Conservation (phyloP, 1,140 invertebrate genomes). For the Ceratoteleas bidentatus region DNA sequence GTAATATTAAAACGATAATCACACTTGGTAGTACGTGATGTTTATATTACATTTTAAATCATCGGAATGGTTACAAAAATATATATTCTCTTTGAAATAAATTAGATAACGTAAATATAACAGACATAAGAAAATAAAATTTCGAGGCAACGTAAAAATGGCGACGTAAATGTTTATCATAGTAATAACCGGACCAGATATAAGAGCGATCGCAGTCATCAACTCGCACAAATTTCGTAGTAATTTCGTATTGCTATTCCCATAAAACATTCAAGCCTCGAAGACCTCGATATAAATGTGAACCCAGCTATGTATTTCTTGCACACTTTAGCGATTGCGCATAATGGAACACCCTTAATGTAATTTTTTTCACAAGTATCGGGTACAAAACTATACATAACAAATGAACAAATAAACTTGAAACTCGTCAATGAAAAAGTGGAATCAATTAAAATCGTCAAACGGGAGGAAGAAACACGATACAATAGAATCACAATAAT, state of each 20-base stretch:
- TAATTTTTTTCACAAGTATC: constrained; percentile 20
- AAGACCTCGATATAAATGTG: constrained; percentile 43
- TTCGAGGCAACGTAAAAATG: not conserved
- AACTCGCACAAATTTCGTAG: constrained; percentile 19
- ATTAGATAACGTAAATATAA: constrained; percentile 1
- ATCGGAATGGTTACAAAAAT: not conserved
- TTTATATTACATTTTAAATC: constrained; percentile 4
- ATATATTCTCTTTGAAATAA: not conserved
- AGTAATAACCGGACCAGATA: constrained; percentile 19
- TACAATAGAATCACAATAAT: not conserved
- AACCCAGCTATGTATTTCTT: constrained; percentile 33
- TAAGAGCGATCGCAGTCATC: constrained; percentile 23
- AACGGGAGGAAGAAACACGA: not conserved
- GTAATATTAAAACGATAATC: constrained; percentile 22
- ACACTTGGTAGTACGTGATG: constrained; percentile 12
- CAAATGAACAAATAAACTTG: constrained; percentile 13
- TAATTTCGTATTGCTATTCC: constrained; percentile 28
- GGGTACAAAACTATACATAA: constrained; percentile 17
- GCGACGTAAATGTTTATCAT: constrained; percentile 8
- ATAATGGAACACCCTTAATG: constrained; percentile 18
- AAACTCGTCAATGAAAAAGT: not conserved
- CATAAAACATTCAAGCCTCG: constrained; percentile 34
- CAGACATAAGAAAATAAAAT: not conserved
- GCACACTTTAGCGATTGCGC: constrained; percentile 33
- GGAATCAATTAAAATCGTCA: too few species aligned